Conservation (phyloP, 1,140 invertebrate genomes). For the Stegodyphus mimosarum region DNA sequence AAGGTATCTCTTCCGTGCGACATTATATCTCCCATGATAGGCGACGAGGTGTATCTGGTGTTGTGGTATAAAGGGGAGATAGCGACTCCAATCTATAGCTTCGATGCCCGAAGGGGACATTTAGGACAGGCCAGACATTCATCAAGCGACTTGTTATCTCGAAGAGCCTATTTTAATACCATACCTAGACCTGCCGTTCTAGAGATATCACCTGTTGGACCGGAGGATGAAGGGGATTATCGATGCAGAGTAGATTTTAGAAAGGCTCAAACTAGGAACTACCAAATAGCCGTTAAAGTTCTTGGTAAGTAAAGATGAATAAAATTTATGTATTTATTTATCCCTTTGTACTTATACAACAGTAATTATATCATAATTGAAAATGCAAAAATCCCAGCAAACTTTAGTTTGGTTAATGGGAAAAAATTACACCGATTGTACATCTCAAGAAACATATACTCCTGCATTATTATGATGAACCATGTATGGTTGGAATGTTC, state of each 20-base stretch:
- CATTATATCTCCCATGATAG: constrained; percentile 77
- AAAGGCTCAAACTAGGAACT: constrained; percentile 87
- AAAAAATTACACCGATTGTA: too few species aligned
- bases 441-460: not conserved
- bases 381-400: too few species aligned
- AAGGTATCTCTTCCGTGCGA: constrained; percentile 84
- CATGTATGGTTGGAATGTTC: too few species aligned
- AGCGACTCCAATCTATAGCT: constrained; percentile 80
- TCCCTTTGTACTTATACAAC: too few species aligned
- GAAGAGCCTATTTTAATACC: constrained; percentile 63
- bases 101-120: constrained; percentile 64
- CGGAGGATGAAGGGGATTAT: constrained; percentile 81
- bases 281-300: constrained; percentile 85
- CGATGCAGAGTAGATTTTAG: constrained; percentile 90
- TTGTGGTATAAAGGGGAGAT: constrained; percentile 88
- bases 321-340: not conserved
- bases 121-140: constrained; percentile 64
- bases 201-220: constrained; percentile 55
- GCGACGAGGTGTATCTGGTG: constrained; percentile 82
- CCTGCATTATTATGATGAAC: too few species aligned
- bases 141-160: constrained; percentile 59
- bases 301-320: constrained; percentile 77
- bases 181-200: constrained; percentile 61
- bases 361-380: too few species aligned
- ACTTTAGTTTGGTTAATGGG: too few species aligned